These are phyloP conservation scores for Ammodytes marinus DNA, from an alignment of 2,113 vertebrate genomes.

Conservation along the genomic window DNA sequence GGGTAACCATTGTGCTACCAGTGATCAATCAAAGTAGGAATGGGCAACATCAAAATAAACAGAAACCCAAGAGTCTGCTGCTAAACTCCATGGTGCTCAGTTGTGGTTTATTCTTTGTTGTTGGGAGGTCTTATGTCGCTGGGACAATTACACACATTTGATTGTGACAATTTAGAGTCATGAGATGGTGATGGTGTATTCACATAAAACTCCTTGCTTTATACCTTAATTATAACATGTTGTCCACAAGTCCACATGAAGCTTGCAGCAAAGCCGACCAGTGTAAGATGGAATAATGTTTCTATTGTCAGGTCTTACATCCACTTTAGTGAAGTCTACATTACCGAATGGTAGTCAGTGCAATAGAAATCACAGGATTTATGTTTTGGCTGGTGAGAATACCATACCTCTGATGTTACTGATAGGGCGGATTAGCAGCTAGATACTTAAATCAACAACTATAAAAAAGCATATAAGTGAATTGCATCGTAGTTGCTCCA, in stretches of 20 bases:
- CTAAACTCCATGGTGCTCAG: slow-evolving; percentile 47
- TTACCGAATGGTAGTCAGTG: background rate
- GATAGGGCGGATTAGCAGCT: background rate
- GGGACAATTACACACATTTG: background rate
- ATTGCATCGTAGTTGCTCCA: background rate
- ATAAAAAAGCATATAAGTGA: slow-evolving; percentile 15
- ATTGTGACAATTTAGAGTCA: background rate
- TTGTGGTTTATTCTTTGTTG: slow-evolving; percentile 47
- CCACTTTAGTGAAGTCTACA: background rate
- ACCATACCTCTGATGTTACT: background rate
- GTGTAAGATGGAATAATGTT: background rate
- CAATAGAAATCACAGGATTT: background rate
- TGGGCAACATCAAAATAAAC: slow-evolving; percentile 71
- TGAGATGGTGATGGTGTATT: background rate
- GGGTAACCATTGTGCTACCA: slow-evolving; percentile 58
- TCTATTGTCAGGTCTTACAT: background rate
- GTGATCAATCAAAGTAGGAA: slow-evolving; percentile 69
- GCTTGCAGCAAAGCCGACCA: background rate
- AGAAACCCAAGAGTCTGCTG: slow-evolving; percentile 67
- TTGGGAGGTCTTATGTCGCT: background rate
- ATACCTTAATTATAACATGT: background rate
- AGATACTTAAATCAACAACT: background rate
- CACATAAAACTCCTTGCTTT: background rate
- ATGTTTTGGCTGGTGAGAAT: background rate
- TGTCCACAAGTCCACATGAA: background rate